These are phyloP conservation scores for Abrostola triplasia DNA, from an alignment of 2,888 invertebrate genomes.

Conservation along the genomic window DNA sequence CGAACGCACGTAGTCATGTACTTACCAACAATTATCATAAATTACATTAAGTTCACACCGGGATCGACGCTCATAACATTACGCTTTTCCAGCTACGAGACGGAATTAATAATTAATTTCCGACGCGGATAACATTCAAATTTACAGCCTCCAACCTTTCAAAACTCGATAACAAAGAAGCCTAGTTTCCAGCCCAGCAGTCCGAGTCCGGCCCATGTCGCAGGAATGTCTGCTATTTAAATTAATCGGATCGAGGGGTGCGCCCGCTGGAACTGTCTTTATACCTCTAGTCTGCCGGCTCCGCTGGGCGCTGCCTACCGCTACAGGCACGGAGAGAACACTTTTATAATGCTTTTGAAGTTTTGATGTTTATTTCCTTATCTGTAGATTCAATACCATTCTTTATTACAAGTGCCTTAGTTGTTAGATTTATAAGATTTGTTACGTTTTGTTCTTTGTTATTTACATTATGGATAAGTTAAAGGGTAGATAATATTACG, in stretches of 20 bases:
- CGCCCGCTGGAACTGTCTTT: constrained; percentile 46
- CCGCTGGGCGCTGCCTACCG: neutral
- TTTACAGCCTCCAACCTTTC: neutral
- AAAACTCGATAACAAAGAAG: neutral
- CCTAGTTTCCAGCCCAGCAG: neutral
- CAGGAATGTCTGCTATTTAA: constrained; percentile 61
- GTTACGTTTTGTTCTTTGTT: neutral
- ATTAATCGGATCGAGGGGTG: constrained; percentile 58
- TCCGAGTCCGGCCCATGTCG: constrained; percentile 44
- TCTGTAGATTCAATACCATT: constrained; percentile 7
- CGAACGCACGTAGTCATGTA: no score
- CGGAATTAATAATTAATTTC: neutral
- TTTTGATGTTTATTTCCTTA: constrained; percentile 24
- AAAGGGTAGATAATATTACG: no score
- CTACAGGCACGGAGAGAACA: constrained; percentile 8
- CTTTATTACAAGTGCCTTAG: neutral
- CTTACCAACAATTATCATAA: no score
- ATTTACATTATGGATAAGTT: neutral
- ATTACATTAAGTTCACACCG: no score
- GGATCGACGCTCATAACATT: no score
- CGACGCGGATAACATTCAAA: neutral
- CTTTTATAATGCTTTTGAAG: constrained; percentile 34
- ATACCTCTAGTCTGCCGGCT: constrained; percentile 28
- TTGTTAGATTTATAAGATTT: neutral
- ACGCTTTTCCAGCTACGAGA: neutral